Evolutionary conservation across 2,113 vertebrate species (phyloP).

Genomic region (Scalopus aquaticus): DNA sequence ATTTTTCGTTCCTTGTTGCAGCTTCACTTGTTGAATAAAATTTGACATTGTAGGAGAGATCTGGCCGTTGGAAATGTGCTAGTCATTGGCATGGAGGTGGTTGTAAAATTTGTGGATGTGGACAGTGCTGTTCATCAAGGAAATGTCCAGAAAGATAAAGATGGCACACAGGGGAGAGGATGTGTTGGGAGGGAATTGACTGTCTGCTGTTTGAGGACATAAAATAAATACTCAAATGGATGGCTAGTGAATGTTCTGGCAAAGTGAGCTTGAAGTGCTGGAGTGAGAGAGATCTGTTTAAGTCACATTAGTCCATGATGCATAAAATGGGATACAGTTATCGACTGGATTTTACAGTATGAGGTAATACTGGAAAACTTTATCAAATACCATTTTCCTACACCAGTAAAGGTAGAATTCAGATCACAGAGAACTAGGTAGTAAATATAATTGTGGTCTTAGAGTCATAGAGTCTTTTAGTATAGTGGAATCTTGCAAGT

Average conservation of each 20-base stretch:
- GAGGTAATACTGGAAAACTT: neutral
- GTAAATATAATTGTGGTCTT: neutral
- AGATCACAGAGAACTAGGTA: neutral
- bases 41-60: neutral
- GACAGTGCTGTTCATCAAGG: neutral
- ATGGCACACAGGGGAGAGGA: slow-evolving; percentile 1
- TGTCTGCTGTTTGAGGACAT: neutral
- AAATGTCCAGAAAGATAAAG: slow-evolving; percentile 36
- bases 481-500: neutral
- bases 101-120: neutral
- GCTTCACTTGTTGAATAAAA: neutral
- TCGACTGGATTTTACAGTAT: neutral
- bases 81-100: neutral
- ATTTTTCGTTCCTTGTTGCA: neutral
- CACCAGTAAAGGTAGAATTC: neutral
- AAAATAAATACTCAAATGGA: neutral
- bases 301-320: neutral
- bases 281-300: neutral
- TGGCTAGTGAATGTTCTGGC: neutral
- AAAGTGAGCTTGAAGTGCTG: neutral
- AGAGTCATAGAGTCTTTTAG: fast-evolving
- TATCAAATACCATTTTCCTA: neutral
- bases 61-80: neutral
- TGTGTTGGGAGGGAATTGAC: neutral
- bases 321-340: neutral